A percentile compares a stretch with the other conserved stretches of the same genome.
Conservation (phyloP, 1,140 invertebrate species). For the Drosophila burlai region DNA sequence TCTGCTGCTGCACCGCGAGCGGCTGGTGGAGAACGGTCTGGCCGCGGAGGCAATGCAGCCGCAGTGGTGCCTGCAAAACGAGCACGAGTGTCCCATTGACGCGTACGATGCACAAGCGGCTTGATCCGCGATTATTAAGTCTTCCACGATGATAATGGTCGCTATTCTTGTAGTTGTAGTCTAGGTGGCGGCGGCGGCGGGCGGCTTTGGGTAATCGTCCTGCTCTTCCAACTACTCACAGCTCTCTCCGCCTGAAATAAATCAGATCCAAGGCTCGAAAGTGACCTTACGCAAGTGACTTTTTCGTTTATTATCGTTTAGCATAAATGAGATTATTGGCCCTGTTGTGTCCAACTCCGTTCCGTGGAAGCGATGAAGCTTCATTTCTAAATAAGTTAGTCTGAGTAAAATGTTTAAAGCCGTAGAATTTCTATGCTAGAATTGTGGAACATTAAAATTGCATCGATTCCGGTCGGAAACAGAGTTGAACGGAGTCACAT, state of each 20-base stretch:
- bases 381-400: slow-evolving; percentile 20
- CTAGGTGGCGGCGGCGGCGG: slow-evolving; percentile 12
- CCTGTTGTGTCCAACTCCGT: slow-evolving; percentile 8
- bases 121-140: slow-evolving; percentile 22
- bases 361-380: slow-evolving; percentile 5
- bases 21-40: slow-evolving; percentile 89
- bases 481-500: slow-evolving; percentile 23
- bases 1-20: slow-evolving; percentile 89
- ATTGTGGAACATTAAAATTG: slow-evolving; percentile 20
- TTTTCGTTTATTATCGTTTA: slow-evolving; percentile 61
- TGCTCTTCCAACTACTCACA: slow-evolving; percentile 14
- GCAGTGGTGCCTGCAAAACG: slow-evolving; percentile 93
- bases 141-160: slow-evolving; percentile 32
- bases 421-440: slow-evolving; percentile 19
- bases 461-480: slow-evolving; percentile 5
- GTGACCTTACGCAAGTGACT: slow-evolving; percentile 60
- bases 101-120: slow-evolving; percentile 59
- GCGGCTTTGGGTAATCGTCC: slow-evolving; percentile 15
- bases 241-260: slow-evolving; percentile 59
- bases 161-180: slow-evolving; percentile 52
- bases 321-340: slow-evolving; percentile 69
- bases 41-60: slow-evolving; percentile 90
- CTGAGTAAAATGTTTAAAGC: slow-evolving; percentile 28
- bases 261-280: slow-evolving; percentile 29
- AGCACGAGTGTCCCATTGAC: slow-evolving; percentile 88